Conservation (phyloP, 2,888 invertebrate genomes). For the Pterostichus niger region DNA sequence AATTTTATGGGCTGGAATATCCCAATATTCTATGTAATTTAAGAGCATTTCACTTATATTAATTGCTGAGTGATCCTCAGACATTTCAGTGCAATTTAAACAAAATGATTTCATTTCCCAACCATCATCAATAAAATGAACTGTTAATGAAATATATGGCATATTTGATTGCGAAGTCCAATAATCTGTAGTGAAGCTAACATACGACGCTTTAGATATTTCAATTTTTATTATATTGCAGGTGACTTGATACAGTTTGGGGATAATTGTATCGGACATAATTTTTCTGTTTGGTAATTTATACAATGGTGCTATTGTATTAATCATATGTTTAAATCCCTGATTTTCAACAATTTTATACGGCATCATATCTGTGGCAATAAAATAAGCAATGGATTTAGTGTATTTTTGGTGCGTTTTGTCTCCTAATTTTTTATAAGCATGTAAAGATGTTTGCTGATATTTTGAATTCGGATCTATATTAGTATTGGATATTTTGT, state of each 20-base stretch:
- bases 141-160: slow-evolving; percentile 17
- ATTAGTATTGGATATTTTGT: slow-evolving; percentile 14
- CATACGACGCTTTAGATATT: slow-evolving; percentile 17
- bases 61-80: slow-evolving; percentile 19
- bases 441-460: not conserved
- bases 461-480: not conserved
- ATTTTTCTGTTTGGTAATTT: slow-evolving; percentile 19
- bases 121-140: no score
- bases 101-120: slow-evolving; percentile 22
- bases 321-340: slow-evolving; percentile 22
- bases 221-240: slow-evolving; percentile 17
- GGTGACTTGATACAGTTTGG: no score
- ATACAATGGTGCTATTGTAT: slow-evolving; percentile 22
- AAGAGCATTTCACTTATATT: slow-evolving; percentile 22
- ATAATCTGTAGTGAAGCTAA: slow-evolving; percentile 17
- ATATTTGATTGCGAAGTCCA: slow-evolving; percentile 10
- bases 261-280: slow-evolving; percentile 8
- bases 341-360: slow-evolving; percentile 22
- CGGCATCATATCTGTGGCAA: slow-evolving; percentile 18
- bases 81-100: slow-evolving; percentile 14
- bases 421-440: slow-evolving; percentile 10
- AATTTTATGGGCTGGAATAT: slow-evolving; percentile 15
- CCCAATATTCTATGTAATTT: slow-evolving; percentile 17
- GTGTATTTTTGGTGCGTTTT: no score
- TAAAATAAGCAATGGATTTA: no score